These are phyloP conservation scores for Numenius arquata DNA, from an alignment of 2,113 vertebrate genomes.

Conservation along the genomic window DNA sequence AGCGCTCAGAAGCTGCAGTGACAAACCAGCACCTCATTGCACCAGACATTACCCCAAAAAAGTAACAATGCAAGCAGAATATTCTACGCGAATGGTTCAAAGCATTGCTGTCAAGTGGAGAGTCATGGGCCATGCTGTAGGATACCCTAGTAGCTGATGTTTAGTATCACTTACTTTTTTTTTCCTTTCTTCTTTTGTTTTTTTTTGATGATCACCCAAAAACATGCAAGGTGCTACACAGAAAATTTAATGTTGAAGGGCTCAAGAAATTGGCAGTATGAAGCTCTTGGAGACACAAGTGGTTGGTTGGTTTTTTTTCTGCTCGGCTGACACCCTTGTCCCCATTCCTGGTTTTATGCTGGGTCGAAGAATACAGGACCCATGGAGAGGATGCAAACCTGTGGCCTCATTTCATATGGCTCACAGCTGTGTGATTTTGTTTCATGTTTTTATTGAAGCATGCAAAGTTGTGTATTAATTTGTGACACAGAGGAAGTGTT, in stretches of 20 bases:
- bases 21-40: neutral
- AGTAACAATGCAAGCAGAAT: neutral
- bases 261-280: no score
- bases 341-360: neutral
- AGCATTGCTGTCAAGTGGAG: neutral
- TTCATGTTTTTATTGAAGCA: neutral
- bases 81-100: neutral
- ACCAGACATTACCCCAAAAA: neutral
- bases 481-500: neutral
- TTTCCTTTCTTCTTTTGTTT: no score
- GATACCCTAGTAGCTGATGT: neutral
- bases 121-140: neutral
- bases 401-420: neutral
- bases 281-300: no score
- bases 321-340: no score
- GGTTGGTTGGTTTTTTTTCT: no score
- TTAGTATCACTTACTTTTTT: no score
- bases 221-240: no score
- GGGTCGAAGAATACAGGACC: neutral
- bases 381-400: neutral
- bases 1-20: neutral
- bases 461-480: conserved; percentile 25
- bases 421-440: neutral
- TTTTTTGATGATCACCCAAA: no score
- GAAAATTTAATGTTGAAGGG: no score